Evolutionary conservation across 2,797 vertebrate genomes (phyloP).

Genomic region (Vireo griseus): DNA sequence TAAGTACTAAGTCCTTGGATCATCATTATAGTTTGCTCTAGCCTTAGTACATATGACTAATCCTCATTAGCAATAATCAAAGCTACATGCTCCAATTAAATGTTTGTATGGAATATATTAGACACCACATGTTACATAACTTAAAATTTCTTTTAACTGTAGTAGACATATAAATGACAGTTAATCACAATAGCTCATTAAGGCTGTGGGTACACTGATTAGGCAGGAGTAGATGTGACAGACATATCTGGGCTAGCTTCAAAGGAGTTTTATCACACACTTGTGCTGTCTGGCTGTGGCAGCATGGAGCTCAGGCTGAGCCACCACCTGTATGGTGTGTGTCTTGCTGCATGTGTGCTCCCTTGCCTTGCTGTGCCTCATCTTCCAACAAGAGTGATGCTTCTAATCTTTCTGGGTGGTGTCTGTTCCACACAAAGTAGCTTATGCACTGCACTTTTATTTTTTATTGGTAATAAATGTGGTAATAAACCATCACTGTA

Average conservation of each 20-base stretch:
- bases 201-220: not conserved
- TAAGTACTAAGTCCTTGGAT: conserved; percentile 32
- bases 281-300: not conserved
- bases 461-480: not conserved
- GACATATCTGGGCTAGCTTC: not conserved
- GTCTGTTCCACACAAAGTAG: not conserved
- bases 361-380: not conserved
- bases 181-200: conserved; percentile 44
- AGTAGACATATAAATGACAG: conserved; percentile 28
- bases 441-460: not conserved
- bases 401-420: conserved; percentile 15
- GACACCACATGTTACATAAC: conserved; percentile 39
- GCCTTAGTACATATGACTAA: conserved; percentile 32
- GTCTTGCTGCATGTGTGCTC: not conserved
- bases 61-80: conserved; percentile 61
- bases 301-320: not conserved
- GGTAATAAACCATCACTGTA: not conserved
- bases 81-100: conserved; percentile 57
- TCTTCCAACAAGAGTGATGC: not conserved
- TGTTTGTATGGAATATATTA: conserved; percentile 60
- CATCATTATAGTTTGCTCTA: conserved; percentile 2
- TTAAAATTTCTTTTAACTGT: conserved; percentile 57
- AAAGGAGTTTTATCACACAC: not conserved
- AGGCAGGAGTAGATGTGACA: conserved; percentile 23
- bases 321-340: not conserved